Evolutionary conservation across 2,888 invertebrate genomes (phyloP).

Genomic region (Nephrotoma appendiculata): DNA sequence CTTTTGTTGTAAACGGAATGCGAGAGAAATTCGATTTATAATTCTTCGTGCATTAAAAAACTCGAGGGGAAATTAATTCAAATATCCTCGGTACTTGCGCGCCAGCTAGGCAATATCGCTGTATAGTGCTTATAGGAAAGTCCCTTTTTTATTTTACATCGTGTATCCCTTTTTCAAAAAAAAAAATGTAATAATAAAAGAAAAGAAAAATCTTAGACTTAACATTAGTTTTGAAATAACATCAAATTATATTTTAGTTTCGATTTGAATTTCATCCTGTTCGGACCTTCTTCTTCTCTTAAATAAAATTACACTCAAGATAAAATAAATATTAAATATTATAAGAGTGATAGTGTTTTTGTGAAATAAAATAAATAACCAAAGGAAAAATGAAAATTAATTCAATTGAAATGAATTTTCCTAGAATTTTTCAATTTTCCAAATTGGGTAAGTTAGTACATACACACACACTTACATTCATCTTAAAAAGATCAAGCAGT

Average conservation of each 20-base stretch:
- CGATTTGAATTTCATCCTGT: background rate
- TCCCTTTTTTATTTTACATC: background rate
- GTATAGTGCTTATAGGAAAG: background rate
- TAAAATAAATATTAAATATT: conserved; percentile 3
- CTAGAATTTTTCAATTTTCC: background rate
- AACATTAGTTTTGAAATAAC: conserved; percentile 34
- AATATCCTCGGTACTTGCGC: background rate
- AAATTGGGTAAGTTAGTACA: background rate
- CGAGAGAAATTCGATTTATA: background rate
- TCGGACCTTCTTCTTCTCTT: background rate
- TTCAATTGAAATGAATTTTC: background rate
- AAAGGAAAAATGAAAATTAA: background rate
- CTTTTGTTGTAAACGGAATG: background rate
- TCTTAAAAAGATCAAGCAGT: background rate
- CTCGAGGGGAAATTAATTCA: background rate
- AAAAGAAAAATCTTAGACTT: conserved; percentile 32
- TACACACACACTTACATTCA: background rate
- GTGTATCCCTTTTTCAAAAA: background rate
- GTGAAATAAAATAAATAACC: conserved; percentile 5
- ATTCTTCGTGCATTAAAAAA: background rate
- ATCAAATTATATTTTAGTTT: conserved; percentile 13
- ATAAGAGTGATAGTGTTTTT: conserved; percentile 8
- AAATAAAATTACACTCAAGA: conserved; percentile 1
- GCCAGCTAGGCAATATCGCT: background rate
- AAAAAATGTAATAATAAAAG: background rate